Percentiles rank a stretch among this genome's conserved stretches.
phyloP scores from a whole-genome alignment of 2,113 vertebrate species.

The Actenoides lindsayi region DNA sequence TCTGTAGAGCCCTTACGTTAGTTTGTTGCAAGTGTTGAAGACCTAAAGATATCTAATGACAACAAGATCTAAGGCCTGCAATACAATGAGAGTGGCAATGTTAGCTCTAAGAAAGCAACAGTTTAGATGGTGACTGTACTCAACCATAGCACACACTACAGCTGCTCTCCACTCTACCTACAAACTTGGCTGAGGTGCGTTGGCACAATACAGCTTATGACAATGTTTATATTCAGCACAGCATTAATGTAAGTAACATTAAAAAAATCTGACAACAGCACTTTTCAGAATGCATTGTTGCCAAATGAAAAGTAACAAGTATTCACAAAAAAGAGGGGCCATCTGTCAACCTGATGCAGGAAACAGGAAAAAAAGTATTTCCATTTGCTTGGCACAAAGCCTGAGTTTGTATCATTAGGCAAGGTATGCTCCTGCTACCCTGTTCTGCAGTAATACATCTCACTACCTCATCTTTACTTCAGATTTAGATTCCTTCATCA shows the following conservation, averaged over 20 bases:
- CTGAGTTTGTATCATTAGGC: neutral
- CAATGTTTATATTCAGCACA: neutral
- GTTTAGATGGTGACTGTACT: neutral
- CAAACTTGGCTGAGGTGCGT: neutral
- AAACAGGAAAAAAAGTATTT: neutral
- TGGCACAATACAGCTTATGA: neutral
- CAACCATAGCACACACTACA: neutral
- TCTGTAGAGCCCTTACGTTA: neutral
- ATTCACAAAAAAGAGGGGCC: neutral
- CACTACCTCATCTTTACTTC: neutral
- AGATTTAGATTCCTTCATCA: neutral
- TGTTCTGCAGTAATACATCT: neutral
- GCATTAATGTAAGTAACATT: neutral
- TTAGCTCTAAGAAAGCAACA: neutral
- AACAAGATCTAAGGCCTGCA: neutral
- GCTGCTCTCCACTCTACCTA: neutral
- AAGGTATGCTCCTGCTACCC: neutral
- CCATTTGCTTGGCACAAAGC: neutral
- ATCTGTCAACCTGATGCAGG: neutral
- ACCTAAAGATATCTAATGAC: neutral
- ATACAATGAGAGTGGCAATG: rapidly evolving
- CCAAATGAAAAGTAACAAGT: neutral
- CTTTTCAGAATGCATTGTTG: neutral
- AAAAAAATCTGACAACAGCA: neutral
- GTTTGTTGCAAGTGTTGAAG: neutral